Percentiles rank a stretch among this genome's conserved stretches.
Evolutionary conservation across 2,797 vertebrate species (phyloP).

Genomic region (Falco berigora): DNA sequence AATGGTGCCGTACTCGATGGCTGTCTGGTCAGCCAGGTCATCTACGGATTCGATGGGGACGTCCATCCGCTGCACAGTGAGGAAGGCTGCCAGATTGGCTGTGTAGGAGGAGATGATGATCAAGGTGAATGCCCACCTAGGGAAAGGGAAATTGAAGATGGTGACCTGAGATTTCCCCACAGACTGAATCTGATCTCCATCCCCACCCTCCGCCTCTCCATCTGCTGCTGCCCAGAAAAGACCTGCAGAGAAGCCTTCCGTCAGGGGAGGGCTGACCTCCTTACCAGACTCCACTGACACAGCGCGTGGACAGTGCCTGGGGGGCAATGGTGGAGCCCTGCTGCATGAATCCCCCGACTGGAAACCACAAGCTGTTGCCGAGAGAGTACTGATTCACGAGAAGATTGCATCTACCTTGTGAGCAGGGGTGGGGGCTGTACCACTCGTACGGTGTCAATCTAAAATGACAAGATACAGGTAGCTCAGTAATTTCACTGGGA

Average conservation of each 20-base stretch:
- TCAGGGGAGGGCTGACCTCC: background rate
- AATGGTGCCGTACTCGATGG: conserved; percentile 96
- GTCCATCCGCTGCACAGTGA: conserved; percentile 97
- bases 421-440: conserved; percentile 97
- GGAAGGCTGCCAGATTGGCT: conserved; percentile 96
- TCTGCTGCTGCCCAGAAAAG: background rate
- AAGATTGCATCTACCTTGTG: conserved; percentile 90
- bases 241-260: background rate
- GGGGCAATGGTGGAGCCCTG: conserved; percentile 97
- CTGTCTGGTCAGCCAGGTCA: conserved; percentile 96
- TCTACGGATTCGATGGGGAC: conserved; percentile 97
- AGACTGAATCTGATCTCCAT: background rate
- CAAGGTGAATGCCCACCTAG: conserved; percentile 98
- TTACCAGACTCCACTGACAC: conserved; percentile 98
- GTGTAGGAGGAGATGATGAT: conserved; percentile 99
- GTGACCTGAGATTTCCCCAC: background rate
- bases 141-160: background rate
- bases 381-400: conserved; percentile 97
- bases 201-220: background rate
- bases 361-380: conserved; percentile 98
- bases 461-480: background rate
- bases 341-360: conserved; percentile 98
- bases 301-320: conserved; percentile 92
- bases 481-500: background rate
- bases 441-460: conserved; percentile 97